Conservation (phyloP, 2,888 invertebrate genomes). For the Salticus scenicus region DNA sequence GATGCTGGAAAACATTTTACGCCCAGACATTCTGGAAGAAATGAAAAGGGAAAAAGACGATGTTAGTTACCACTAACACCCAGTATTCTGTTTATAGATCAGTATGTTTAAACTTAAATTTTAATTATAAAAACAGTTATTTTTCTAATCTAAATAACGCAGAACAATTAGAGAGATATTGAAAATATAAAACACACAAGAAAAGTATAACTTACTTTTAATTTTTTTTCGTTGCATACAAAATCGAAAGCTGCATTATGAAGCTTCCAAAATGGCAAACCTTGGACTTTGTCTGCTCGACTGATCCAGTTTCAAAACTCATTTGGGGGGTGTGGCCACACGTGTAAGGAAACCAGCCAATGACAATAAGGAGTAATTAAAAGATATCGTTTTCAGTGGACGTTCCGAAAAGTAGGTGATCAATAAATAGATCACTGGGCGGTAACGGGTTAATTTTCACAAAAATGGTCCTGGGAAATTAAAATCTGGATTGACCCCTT, state of each 20-base stretch:
- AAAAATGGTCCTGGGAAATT: no score
- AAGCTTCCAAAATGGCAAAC: neutral
- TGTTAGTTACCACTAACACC: conserved; percentile 29
- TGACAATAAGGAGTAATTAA: conserved; percentile 5
- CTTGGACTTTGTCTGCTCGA: neutral
- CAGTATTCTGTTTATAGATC: neutral
- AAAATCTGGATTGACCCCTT: no score
- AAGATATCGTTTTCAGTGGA: neutral
- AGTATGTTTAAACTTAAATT: conserved; percentile 14
- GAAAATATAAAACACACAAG: neutral
- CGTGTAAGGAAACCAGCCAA: conserved; percentile 30
- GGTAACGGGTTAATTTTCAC: neutral
- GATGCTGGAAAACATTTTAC: neutral
- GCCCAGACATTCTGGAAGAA: conserved; percentile 33
- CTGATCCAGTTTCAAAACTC: neutral
- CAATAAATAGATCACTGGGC: neutral
- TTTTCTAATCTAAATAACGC: conserved; percentile 24
- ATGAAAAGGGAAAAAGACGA: conserved; percentile 24
- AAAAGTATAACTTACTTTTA: conserved; percentile 12
- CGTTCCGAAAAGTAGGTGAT: neutral
- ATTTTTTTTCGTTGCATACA: neutral
- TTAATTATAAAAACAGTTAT: conserved; percentile 21
- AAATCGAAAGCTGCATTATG: neutral
- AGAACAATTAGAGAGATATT: conserved; percentile 20
- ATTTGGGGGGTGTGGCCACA: conserved; percentile 8